phyloP scores from a whole-genome alignment of 2,797 vertebrate species.

The Strix occidentalis region DNA sequence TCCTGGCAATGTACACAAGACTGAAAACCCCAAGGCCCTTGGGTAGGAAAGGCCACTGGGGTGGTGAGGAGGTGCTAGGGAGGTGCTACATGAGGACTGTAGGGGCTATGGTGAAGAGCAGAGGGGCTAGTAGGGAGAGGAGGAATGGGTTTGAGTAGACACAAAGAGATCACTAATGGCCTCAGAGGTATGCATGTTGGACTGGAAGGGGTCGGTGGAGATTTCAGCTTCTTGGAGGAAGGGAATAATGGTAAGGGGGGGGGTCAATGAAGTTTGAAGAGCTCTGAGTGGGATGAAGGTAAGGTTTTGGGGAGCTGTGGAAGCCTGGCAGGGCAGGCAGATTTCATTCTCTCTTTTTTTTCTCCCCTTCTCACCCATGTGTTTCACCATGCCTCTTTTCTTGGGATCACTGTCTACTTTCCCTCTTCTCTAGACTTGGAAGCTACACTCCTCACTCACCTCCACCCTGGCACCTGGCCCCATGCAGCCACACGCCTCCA shows the following conservation, averaged over 20 bases:
- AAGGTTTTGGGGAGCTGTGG: background rate
- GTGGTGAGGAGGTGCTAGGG: background rate
- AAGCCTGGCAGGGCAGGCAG: background rate
- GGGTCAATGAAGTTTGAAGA: background rate
- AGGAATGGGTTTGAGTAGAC: background rate
- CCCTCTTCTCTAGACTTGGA: background rate
- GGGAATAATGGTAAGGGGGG: too few species aligned
- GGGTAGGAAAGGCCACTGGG: background rate
- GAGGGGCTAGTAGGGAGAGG: background rate
- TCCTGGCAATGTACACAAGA: background rate
- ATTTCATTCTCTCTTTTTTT: background rate
- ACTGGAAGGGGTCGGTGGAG: background rate
- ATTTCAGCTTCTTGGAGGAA: background rate
- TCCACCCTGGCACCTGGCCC: too few species aligned
- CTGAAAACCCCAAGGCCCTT: background rate
- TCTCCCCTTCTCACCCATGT: background rate
- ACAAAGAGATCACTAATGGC: background rate
- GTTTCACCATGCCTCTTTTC: background rate
- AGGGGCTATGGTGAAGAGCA: background rate
- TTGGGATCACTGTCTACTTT: background rate
- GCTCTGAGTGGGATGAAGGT: background rate
- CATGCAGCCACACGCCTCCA: background rate
- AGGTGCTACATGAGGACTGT: background rate
- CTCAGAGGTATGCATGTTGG: accelerated
- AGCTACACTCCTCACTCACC: background rate